Percentiles rank a stretch among this genome's conserved stretches.
These are phyloP conservation scores for Hemicrepidius hirtus DNA, from an alignment of 2,888 invertebrate genomes.

Conservation along the genomic window DNA sequence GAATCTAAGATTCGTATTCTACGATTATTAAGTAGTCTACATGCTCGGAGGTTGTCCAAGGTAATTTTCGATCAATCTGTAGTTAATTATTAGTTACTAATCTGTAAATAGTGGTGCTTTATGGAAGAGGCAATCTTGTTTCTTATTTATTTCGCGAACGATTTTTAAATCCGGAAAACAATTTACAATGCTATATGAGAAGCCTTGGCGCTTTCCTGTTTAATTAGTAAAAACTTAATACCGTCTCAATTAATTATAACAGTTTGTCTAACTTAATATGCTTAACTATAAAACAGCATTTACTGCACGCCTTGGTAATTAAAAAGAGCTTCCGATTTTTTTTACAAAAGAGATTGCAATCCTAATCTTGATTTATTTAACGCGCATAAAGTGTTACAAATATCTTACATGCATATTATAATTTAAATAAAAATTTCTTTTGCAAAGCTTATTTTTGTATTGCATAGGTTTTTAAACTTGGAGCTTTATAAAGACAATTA, in stretches of 20 bases:
- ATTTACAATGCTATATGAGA: neutral
- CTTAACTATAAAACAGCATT: conserved; percentile 9
- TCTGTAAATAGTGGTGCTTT: too few relatives aligned
- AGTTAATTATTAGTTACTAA: too few relatives aligned
- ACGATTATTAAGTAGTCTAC: too few relatives aligned
- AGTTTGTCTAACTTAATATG: conserved; percentile 14
- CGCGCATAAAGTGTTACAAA: too few relatives aligned
- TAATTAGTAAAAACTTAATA: conserved; percentile 18
- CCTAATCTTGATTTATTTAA: conserved; percentile 12
- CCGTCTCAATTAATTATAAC: conserved; percentile 7
- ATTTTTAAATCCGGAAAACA: neutral
- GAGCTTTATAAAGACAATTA: neutral
- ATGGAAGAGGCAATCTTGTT: neutral
- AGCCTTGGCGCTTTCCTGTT: conserved; percentile 17
- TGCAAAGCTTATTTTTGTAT: neutral
- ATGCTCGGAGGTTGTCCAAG: too few relatives aligned
- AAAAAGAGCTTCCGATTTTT: neutral
- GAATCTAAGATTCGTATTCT: too few relatives aligned
- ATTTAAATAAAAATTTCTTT: too few relatives aligned
- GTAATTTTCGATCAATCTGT: too few relatives aligned
- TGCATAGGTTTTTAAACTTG: neutral
- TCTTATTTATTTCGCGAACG: neutral
- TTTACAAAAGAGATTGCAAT: neutral
- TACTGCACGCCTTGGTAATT: conserved; percentile 13
- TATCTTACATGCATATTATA: too few relatives aligned